phyloP scores from a whole-genome alignment of 2,113 vertebrate genomes.

The Engraulis encrasicolus region DNA sequence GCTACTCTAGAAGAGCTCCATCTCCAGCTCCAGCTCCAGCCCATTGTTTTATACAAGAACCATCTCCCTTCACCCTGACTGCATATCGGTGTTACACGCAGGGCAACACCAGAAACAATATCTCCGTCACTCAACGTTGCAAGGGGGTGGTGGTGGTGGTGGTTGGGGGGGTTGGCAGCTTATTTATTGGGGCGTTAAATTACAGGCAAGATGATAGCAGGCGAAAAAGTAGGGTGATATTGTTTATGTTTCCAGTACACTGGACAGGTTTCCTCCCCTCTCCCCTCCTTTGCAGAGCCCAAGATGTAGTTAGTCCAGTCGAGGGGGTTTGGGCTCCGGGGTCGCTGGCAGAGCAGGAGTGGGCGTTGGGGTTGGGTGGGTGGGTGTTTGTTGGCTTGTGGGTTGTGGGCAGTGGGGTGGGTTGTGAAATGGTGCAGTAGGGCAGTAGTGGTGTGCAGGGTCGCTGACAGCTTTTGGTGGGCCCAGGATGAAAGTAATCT shows the following conservation, averaged over 20 bases:
- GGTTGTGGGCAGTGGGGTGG: too few relatives aligned
- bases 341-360: neutral
- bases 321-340: neutral
- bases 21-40: too few relatives aligned
- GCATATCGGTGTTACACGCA: neutral
- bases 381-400: neutral
- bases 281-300: neutral
- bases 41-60: neutral
- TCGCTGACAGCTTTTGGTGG: too few relatives aligned
- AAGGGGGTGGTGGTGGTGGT: too few relatives aligned
- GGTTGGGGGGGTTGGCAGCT: too few relatives aligned
- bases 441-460: too few relatives aligned
- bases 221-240: neutral
- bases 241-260: slow-evolving; percentile 24
- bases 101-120: neutral
- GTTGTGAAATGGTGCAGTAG: too few relatives aligned
- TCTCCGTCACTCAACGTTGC: neutral
- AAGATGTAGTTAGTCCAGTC: neutral
- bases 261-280: neutral
- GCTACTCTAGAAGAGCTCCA: neutral
- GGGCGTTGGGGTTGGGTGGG: neutral
- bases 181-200: slow-evolving; percentile 11
- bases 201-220: slow-evolving; percentile 1
- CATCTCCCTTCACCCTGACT: neutral
- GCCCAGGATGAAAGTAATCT: too few relatives aligned